Percentiles rank a stretch among this genome's conserved stretches.
These are phyloP conservation scores for Ploceus nigricollis DNA, from an alignment of 2,113 vertebrate species.

Conservation along the genomic window DNA sequence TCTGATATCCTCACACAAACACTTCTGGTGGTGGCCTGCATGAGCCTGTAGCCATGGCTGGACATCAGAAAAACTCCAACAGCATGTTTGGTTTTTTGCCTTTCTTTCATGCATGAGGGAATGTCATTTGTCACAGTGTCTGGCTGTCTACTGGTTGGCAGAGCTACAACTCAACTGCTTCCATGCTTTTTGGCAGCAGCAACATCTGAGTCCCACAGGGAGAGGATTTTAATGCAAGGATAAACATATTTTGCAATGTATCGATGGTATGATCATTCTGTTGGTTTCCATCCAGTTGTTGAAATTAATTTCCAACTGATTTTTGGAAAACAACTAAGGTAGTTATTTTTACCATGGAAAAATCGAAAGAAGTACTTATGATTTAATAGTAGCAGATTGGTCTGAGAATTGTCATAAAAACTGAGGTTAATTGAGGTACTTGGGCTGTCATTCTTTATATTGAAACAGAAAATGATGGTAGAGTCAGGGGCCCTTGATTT, in stretches of 20 bases:
- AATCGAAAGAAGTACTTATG: background rate
- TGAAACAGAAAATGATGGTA: background rate
- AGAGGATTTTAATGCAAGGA: background rate
- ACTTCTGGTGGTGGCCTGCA: background rate
- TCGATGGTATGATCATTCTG: background rate
- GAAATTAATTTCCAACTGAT: background rate
- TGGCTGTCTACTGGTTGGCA: background rate
- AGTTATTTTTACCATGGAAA: background rate
- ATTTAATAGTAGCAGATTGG: background rate
- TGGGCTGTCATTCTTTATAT: background rate
- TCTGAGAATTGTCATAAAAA: background rate
- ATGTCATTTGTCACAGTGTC: background rate
- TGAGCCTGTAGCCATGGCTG: background rate
- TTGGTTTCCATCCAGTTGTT: background rate
- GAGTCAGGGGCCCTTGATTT: background rate
- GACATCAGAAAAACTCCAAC: background rate
- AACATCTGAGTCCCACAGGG: background rate
- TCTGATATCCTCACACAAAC: background rate
- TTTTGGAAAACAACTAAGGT: background rate
- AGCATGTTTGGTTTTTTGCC: background rate
- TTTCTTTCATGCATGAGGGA: background rate
- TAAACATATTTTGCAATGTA: background rate
- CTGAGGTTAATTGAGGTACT: background rate
- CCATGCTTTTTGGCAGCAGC: background rate
- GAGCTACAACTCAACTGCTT: background rate